Conservation (phyloP, 2,113 vertebrate genomes). For the Chloropsis hardwickii region DNA sequence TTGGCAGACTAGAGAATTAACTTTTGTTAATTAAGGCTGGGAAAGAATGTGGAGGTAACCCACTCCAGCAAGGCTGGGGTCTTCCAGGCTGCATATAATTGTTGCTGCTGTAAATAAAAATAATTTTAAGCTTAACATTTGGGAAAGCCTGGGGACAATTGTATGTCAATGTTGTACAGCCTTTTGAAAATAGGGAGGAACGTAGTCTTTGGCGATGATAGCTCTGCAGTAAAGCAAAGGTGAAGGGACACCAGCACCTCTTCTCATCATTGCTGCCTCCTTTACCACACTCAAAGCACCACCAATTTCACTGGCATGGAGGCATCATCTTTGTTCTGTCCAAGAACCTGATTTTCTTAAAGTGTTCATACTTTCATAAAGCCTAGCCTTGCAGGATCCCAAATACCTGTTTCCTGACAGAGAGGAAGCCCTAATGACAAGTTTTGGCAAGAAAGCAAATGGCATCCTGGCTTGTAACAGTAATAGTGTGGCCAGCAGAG, state of each 20-base stretch:
- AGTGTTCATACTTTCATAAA: background rate
- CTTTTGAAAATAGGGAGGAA: background rate
- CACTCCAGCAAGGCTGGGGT: background rate
- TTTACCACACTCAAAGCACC: background rate
- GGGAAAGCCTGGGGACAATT: background rate
- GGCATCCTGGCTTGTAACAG: background rate
- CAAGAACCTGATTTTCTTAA: background rate
- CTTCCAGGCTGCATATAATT: background rate
- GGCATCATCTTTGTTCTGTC: background rate
- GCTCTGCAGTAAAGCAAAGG: background rate
- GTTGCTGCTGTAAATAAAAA: background rate
- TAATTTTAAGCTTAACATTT: background rate
- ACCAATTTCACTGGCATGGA: fast-evolving
- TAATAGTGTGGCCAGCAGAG: background rate
- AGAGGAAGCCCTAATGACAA: background rate
- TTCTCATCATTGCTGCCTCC: background rate
- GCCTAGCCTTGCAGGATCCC: background rate
- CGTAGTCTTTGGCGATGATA: background rate
- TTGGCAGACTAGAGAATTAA: background rate
- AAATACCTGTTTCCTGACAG: background rate
- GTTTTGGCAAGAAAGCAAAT: background rate
- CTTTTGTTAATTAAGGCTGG: background rate
- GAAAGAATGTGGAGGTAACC: background rate
- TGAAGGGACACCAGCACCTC: background rate
- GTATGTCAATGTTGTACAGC: background rate